These are phyloP conservation scores for Drosophila prostipennis DNA, from an alignment of 2,888 invertebrate species.

Conservation along the genomic window DNA sequence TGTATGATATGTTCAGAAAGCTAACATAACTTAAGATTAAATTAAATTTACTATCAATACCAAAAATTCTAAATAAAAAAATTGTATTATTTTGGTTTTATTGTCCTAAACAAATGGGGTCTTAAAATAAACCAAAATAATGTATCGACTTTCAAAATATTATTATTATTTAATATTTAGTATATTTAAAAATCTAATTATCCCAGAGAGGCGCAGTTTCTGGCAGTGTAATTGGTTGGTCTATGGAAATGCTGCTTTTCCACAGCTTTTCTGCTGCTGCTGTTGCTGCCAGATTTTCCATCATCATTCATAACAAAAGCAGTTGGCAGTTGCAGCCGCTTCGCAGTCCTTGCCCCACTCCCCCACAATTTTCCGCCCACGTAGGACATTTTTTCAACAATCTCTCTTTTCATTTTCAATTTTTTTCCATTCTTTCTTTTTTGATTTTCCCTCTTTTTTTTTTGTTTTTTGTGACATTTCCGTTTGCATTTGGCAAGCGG, in stretches of 20 bases:
- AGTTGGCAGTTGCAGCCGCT: constrained; percentile 74
- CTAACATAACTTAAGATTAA: too few species aligned
- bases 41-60: too few species aligned
- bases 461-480: constrained; percentile 68
- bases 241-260: constrained; percentile 48
- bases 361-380: constrained; percentile 1
- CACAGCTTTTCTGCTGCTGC: constrained; percentile 35
- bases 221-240: constrained; percentile 35
- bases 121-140: too few species aligned
- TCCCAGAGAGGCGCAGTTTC: not conserved
- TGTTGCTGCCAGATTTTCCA: constrained; percentile 78
- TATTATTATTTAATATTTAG: not conserved
- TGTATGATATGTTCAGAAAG: too few species aligned
- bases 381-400: constrained; percentile 36
- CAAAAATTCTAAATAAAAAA: too few species aligned
- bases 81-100: too few species aligned
- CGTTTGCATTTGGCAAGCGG: constrained; percentile 78
- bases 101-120: too few species aligned
- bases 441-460: not conserved
- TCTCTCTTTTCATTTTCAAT: constrained; percentile 29
- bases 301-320: constrained; percentile 80
- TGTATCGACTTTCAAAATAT: too few species aligned
- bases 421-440: constrained; percentile 4
- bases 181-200: not conserved
- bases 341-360: constrained; percentile 2